These are phyloP conservation scores for Heliconius congener DNA, from an alignment of 1,140 invertebrate species.

Conservation along the genomic window DNA sequence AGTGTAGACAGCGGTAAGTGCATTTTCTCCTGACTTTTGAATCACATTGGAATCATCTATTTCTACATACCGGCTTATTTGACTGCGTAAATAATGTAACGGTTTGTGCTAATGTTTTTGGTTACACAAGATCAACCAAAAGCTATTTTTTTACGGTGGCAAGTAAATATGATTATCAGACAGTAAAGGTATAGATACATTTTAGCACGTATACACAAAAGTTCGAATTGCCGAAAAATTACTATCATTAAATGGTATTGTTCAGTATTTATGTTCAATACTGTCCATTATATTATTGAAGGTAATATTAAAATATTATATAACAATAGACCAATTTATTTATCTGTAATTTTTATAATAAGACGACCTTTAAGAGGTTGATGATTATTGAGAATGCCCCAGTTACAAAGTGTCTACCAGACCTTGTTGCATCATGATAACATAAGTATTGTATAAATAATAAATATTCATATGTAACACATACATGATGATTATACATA, in stretches of 20 bases:
- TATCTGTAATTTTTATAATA: slow-evolving; percentile 5
- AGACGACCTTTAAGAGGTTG: background rate
- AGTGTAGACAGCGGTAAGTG: slow-evolving; percentile 80
- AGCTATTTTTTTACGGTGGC: background rate
- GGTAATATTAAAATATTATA: background rate
- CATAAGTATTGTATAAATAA: background rate
- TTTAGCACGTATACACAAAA: no score
- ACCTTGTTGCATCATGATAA: slow-evolving; percentile 13
- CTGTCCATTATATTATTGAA: background rate
- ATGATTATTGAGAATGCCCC: slow-evolving; percentile 1
- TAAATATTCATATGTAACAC: background rate
- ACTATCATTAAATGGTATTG: background rate
- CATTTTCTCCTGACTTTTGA: background rate
- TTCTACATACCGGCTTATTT: slow-evolving; percentile 10
- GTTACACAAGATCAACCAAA: background rate
- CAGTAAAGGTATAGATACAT: background rate
- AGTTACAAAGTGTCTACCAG: slow-evolving; percentile 1
- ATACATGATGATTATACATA: background rate
- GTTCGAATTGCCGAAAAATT: no score
- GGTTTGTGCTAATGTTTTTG: background rate
- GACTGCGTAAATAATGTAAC: background rate
- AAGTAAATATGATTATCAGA: background rate
- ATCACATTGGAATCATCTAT: background rate
- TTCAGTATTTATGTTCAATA: background rate
- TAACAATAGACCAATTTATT: background rate